phyloP scores from a whole-genome alignment of 2,888 invertebrate genomes.

The Bugula neritina region DNA sequence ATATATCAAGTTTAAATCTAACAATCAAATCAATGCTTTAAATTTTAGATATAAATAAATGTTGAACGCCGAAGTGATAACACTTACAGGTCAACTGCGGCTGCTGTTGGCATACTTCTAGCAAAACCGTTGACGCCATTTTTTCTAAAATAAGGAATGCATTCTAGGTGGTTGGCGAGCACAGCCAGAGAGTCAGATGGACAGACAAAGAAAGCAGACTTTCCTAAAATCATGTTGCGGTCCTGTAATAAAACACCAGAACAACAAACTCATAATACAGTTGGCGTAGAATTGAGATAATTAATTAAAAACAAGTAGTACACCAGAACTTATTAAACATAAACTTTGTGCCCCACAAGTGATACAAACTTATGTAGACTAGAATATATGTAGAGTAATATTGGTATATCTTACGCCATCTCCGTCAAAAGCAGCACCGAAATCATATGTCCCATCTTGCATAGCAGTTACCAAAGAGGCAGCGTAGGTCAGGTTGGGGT shows the following conservation, averaged over 20 bases:
- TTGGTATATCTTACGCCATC: constrained; percentile 76
- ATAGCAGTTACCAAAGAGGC: constrained; percentile 70
- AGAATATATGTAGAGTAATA: no score
- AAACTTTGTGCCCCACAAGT: no score
- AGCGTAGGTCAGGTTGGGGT: constrained; percentile 91
- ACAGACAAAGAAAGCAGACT: constrained; percentile 91
- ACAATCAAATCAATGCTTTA: no score
- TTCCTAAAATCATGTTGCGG: constrained; percentile 94
- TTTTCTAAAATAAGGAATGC: constrained; percentile 87
- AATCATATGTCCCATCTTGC: constrained; percentile 61
- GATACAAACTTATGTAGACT: no score
- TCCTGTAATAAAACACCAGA: constrained; percentile 59
- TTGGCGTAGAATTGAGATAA: no score
- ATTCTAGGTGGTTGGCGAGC: constrained; percentile 79
- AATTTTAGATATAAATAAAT: no score
- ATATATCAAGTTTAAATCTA: no score
- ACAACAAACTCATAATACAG: no score
- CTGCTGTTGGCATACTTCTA: constrained; percentile 95
- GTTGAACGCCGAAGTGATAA: no score
- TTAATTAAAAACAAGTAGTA: no score
- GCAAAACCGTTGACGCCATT: constrained; percentile 85
- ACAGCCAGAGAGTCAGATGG: constrained; percentile 95
- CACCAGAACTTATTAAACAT: no score
- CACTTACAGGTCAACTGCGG: constrained; percentile 75
- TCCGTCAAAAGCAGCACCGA: constrained; percentile 97